phyloP scores from a whole-genome alignment of 2,888 invertebrate species.

The Mythimna pallens region DNA sequence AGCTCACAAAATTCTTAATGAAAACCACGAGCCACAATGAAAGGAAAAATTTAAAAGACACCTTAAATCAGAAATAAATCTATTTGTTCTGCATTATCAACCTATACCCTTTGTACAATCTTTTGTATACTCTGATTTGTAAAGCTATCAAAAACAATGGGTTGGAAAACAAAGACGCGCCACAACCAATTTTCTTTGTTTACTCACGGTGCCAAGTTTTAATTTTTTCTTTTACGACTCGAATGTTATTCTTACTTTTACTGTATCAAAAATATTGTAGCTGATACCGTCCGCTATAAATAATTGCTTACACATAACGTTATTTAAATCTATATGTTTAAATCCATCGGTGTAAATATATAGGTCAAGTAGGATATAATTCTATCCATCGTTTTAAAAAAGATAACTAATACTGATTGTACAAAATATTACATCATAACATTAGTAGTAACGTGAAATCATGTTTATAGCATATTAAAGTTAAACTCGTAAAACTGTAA shows the following conservation, averaged over 20 bases:
- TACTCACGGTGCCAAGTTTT: conserved; percentile 35
- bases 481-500: conserved; percentile 1
- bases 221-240: conserved; percentile 41
- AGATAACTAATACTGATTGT: conserved; percentile 26
- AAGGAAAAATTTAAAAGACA: conserved; percentile 3
- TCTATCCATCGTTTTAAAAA: conserved; percentile 40
- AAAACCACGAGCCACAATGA: conserved; percentile 28
- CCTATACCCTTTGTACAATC: conserved; percentile 17
- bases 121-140: conserved; percentile 25
- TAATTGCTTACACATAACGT: conserved; percentile 18
- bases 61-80: conserved; percentile 1
- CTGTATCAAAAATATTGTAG: conserved; percentile 16
- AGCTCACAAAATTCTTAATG: conserved; percentile 48
- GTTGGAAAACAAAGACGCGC: conserved; percentile 36
- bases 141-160: conserved; percentile 35
- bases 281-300: conserved; percentile 14
- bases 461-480: conserved; percentile 4
- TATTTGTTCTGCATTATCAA: conserved; percentile 25
- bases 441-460: background rate
- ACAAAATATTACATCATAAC: conserved; percentile 10
- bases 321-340: conserved; percentile 24
- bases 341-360: conserved; percentile 44
- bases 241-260: conserved; percentile 22
- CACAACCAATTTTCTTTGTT: conserved; percentile 42
- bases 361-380: conserved; percentile 48